phyloP scores from a whole-genome alignment of 2,888 invertebrate species.

The Junonia oenone region DNA sequence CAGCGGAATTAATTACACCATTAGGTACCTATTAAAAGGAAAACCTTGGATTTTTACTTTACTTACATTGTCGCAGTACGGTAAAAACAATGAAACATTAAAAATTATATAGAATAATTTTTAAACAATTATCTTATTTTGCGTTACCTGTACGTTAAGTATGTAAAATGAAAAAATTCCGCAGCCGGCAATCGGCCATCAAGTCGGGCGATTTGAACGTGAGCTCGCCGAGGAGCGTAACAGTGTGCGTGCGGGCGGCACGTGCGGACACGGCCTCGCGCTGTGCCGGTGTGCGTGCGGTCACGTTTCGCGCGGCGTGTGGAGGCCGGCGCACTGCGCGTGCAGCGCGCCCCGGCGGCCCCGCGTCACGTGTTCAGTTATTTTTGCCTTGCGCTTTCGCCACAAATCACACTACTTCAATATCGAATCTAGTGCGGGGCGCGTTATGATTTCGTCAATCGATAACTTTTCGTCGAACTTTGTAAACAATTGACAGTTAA shows the following conservation, averaged over 20 bases:
- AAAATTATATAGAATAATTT: no score
- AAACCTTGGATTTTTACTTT: neutral
- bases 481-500: no score
- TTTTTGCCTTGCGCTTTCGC: conserved; percentile 60
- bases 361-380: conserved; percentile 41
- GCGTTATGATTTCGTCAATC: conserved; percentile 4
- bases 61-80: neutral
- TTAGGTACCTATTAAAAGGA: neutral
- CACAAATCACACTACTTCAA: conserved; percentile 39
- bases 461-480: neutral
- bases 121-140: no score
- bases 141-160: no score
- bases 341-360: conserved; percentile 41
- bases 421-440: conserved; percentile 27
- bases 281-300: conserved; percentile 39
- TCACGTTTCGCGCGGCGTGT: conserved; percentile 74
- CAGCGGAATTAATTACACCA: neutral
- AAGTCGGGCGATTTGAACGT: conserved; percentile 26
- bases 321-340: conserved; percentile 44
- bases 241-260: conserved; percentile 32
- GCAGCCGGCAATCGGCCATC: neutral
- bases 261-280: neutral
- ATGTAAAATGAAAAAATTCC: neutral
- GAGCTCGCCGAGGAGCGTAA: conserved; percentile 1
- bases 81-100: no score